Percentiles rank a stretch among this genome's conserved stretches.
Conservation (phyloP, 2,888 invertebrate species). For the Acrocera orbiculus region DNA sequence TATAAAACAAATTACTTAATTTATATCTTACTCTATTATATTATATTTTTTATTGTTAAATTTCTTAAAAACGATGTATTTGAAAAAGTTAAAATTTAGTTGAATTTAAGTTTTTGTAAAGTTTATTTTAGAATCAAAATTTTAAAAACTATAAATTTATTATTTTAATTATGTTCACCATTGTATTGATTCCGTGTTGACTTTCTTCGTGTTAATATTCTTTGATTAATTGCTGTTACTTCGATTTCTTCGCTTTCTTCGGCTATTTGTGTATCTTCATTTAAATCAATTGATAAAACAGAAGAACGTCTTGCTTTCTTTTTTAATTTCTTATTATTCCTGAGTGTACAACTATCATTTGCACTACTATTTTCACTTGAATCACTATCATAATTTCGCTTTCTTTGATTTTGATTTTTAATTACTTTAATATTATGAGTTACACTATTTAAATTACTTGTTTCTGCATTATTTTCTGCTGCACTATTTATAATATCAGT, state of each 20-base stretch:
- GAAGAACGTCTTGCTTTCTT: slow-evolving; percentile 16
- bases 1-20: too few relatives aligned
- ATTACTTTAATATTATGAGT: slow-evolving; percentile 8
- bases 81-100: too few relatives aligned
- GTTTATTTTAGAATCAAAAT: too few relatives aligned
- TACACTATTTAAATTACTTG: slow-evolving; percentile 3
- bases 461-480: slow-evolving; percentile 4
- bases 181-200: slow-evolving; percentile 15
- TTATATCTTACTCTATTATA: too few relatives aligned
- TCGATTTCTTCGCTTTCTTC: slow-evolving; percentile 11
- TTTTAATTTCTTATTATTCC: slow-evolving; percentile 13
- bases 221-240: slow-evolving; percentile 8
- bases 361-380: slow-evolving; percentile 14
- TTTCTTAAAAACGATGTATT: too few relatives aligned
- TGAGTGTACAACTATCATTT: slow-evolving; percentile 5
- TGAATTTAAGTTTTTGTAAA: too few relatives aligned
- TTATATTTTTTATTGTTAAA: too few relatives aligned
- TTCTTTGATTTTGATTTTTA: slow-evolving; percentile 16
- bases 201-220: slow-evolving; percentile 14
- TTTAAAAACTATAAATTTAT: background rate
- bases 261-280: slow-evolving; percentile 16
- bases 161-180: slow-evolving; percentile 11
- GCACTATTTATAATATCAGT: too few relatives aligned
- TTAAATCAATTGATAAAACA: slow-evolving; percentile 16
- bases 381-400: slow-evolving; percentile 25